Conservation (phyloP, 2,888 invertebrate genomes). For the Melieria crassipennis region DNA sequence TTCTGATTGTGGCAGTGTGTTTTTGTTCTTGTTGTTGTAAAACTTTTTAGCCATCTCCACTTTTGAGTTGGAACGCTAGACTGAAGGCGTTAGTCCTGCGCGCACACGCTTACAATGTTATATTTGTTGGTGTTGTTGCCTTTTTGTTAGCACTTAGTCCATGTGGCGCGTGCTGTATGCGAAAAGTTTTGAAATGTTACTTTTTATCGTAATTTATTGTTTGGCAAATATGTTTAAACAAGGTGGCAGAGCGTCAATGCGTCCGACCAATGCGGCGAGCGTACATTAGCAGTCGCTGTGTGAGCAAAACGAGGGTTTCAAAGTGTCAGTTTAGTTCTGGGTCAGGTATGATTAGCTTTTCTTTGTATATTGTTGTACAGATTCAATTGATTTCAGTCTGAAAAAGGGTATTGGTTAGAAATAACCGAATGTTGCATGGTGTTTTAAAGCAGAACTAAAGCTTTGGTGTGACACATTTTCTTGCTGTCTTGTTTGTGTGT, state of each 20-base stretch:
- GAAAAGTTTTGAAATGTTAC: constrained; percentile 24
- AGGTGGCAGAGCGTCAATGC: not conserved
- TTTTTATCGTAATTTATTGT: constrained; percentile 36
- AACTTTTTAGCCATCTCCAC: constrained; percentile 42
- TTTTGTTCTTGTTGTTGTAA: constrained; percentile 38
- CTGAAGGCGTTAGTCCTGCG: not conserved
- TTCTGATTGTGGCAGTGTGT: constrained; percentile 39
- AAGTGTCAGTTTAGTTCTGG: too few relatives aligned
- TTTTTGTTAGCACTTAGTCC: not conserved
- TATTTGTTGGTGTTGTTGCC: constrained; percentile 1
- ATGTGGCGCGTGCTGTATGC: not conserved
- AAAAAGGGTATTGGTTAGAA: not conserved
- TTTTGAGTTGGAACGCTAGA: constrained; percentile 11
- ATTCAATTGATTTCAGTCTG: not conserved
- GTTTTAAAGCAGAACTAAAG: too few relatives aligned
- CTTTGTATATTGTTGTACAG: not conserved
- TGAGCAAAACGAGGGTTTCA: not conserved
- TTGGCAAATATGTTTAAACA: constrained; percentile 23
- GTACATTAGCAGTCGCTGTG: constrained; percentile 9
- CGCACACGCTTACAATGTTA: not conserved
- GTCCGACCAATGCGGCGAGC: not conserved
- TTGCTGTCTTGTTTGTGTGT: not conserved
- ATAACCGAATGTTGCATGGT: not conserved
- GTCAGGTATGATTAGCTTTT: too few relatives aligned
- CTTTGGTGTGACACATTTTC: not conserved